Evolutionary conservation across 2,113 vertebrate species (phyloP).

Genomic region (Laterallus jamaicensis): DNA sequence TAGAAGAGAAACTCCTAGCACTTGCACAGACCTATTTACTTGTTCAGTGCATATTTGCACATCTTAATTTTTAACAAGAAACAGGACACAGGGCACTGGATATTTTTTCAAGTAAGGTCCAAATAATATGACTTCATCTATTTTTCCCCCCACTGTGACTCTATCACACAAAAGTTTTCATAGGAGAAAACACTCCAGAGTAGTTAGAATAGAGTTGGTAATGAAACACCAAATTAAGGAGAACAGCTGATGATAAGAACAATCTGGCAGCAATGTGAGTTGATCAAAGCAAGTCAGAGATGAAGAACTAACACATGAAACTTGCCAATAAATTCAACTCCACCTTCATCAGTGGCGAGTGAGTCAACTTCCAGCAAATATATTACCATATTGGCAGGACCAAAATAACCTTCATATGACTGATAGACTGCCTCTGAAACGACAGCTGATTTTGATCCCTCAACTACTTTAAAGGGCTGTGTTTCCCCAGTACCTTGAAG

Average conservation of each 20-base stretch:
- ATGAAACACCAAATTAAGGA: background rate
- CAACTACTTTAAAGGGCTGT: background rate
- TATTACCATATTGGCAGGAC: background rate
- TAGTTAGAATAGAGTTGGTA: background rate
- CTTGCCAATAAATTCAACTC: conserved; percentile 4
- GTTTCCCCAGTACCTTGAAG: background rate
- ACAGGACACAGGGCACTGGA: background rate
- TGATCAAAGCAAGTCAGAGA: conserved; percentile 18
- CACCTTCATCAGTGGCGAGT: background rate
- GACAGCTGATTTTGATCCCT: background rate
- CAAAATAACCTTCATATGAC: background rate
- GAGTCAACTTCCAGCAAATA: conserved; percentile 3
- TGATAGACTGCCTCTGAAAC: background rate
- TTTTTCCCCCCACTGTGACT: background rate
- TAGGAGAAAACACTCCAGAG: background rate
- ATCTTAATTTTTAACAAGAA: conserved; percentile 20
- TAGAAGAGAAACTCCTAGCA: background rate
- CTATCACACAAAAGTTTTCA: background rate
- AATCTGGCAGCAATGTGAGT: background rate
- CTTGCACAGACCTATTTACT: background rate
- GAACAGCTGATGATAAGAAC: background rate
- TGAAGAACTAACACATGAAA: background rate
- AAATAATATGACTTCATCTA: background rate
- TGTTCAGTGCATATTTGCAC: background rate
- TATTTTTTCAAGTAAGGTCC: background rate